phyloP scores from a whole-genome alignment of 2,888 invertebrate species.

The Acanthosepion esculentum region DNA sequence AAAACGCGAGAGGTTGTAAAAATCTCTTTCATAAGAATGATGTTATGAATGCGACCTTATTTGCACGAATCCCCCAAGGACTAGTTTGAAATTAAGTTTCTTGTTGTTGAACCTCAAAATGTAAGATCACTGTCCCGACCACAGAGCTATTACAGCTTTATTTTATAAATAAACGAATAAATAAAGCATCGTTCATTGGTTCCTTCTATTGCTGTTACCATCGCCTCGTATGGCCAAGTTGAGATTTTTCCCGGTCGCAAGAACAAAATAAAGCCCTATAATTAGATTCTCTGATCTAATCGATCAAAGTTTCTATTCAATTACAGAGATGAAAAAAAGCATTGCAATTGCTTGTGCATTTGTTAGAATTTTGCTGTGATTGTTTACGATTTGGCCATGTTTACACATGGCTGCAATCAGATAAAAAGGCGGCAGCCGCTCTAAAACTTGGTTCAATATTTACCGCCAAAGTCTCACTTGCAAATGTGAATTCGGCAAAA shows the following conservation, averaged over 20 bases:
- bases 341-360: not conserved
- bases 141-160: not conserved
- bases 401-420: not conserved
- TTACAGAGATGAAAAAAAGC: not conserved
- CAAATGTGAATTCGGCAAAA: not conserved
- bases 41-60: too few relatives aligned
- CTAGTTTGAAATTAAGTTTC: too few relatives aligned
- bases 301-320: slow-evolving; percentile 15
- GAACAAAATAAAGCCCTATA: not conserved
- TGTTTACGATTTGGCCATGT: not conserved
- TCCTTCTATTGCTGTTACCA: not conserved
- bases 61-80: too few relatives aligned
- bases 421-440: not conserved
- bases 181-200: not conserved
- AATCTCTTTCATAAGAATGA: too few relatives aligned
- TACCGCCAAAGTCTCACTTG: not conserved
- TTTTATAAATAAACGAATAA: too few relatives aligned
- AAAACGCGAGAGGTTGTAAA: too few relatives aligned
- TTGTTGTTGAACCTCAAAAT: not conserved
- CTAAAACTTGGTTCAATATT: not conserved
- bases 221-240: not conserved
- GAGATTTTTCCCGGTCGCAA: not conserved
- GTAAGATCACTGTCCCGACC: not conserved
- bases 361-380: not conserved
- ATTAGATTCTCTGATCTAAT: not conserved